Conservation (phyloP, 1,140 invertebrate species). For the Atopsyche davidsoni region DNA sequence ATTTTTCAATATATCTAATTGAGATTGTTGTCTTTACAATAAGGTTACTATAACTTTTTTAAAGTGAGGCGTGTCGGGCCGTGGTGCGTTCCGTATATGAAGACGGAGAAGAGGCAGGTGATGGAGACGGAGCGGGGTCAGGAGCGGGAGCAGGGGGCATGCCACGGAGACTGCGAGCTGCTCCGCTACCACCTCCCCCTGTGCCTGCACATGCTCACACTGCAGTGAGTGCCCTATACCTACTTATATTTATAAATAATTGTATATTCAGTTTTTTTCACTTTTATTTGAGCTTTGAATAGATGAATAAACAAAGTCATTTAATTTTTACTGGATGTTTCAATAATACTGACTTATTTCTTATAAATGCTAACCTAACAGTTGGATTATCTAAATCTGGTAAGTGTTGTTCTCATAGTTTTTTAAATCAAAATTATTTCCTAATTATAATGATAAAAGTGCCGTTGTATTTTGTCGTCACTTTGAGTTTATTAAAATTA, state of each 20-base stretch:
- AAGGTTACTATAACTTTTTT: no score
- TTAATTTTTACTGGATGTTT: background rate
- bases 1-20: no score
- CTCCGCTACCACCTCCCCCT: conserved; percentile 24
- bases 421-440: no score
- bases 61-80: conserved; percentile 25
- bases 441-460: no score
- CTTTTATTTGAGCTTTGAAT: background rate
- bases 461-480: no score
- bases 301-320: no score
- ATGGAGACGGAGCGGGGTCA: conserved; percentile 11
- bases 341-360: background rate
- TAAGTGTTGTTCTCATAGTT: conserved; percentile 14
- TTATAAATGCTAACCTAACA: conserved; percentile 9
- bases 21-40: no score
- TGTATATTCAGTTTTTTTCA: background rate
- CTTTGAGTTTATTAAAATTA: no score
- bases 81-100: conserved; percentile 24
- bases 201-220: conserved; percentile 24
- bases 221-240: conserved; percentile 11
- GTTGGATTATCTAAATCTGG: conserved; percentile 30
- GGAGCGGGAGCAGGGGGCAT: conserved; percentile 10
- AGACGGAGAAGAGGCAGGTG: conserved; percentile 15
- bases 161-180: conserved; percentile 10
- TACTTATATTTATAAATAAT: background rate